Base-by-base conservation (phyloP, 2,113 vertebrate species). In the Vidua macroura region DNA sequence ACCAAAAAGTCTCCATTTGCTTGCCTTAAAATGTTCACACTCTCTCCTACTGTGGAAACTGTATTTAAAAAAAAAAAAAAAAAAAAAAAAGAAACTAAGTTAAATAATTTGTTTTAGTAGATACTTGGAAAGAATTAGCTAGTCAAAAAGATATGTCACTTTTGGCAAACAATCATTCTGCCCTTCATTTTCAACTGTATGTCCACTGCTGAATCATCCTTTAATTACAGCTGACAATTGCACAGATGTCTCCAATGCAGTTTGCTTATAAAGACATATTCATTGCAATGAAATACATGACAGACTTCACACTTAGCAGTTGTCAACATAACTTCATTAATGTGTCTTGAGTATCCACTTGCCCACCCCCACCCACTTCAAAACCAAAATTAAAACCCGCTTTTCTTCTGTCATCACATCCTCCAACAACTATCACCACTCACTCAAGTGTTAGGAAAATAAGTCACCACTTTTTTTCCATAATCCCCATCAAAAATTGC, bases 271-370 rank as follows among this genome's bases (percentile, higher is more conserved):
- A 95, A 94, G 87, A 90, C 79, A 63, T 51, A 93, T 88, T 95
- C 72, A 88, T 63, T 79, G 87, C 92, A 92, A 83, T 66, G 59
- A 90, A 75, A 91, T 93, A 80, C 85, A 94, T n/a, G 93, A 91
- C 95, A 96, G 96, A 95, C 84, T 96, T 95, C 87, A 89, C 91
- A 96, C 93, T 95, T 94, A 74, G 85, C 90, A 92, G 87, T 92
- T 95, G 94, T 93, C 94, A 97, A 87, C 94, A 86, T 95, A 86
- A 85, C 55, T 97, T 95, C 93, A 95, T 97, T 96, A 96, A 89
- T 73, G 70, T 88, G 94, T 74, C 83, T 88, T 86, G 60, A 96
- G 73, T 72, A 91, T 52, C 75, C 87, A 94, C 51, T 90, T 93
- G 79, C 70, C 56, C 56, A 62, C 64, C 48, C 86, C 81, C 86